Conservation (phyloP, 2,888 invertebrate genomes). For the Tillus elongatus region DNA sequence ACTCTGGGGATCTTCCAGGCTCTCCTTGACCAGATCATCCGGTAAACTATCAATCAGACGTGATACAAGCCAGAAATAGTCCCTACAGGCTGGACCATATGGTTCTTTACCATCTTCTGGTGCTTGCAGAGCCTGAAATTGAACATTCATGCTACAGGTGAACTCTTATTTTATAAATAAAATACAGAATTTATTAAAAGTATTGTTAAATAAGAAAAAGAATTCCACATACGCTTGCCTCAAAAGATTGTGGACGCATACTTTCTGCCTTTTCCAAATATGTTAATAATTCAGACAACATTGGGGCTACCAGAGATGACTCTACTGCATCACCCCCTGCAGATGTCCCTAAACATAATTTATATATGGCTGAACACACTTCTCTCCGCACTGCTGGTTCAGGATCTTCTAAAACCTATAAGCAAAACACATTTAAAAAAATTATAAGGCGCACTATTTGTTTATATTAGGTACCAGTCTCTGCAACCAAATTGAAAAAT, state of each 20-base stretch:
- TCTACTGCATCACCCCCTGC: constrained; percentile 41
- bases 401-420: constrained; percentile 70
- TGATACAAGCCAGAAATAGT: constrained; percentile 90
- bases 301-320: constrained; percentile 61
- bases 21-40: constrained; percentile 65
- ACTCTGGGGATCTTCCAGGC: constrained; percentile 48
- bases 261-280: constrained; percentile 77
- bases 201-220: neutral
- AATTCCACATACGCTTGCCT: too few relatives aligned
- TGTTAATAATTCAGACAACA: constrained; percentile 70
- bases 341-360: constrained; percentile 66
- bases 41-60: constrained; percentile 79
- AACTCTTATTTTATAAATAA: too few relatives aligned
- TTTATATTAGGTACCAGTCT: constrained; percentile 47
- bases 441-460: constrained; percentile 3
- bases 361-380: constrained; percentile 86
- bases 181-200: too few relatives aligned
- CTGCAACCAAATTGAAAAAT: constrained; percentile 73
- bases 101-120: constrained; percentile 85
- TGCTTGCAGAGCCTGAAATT: constrained; percentile 30
- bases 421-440: constrained; percentile 7
- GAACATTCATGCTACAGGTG: constrained; percentile 7
- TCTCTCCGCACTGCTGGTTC: constrained; percentile 86
- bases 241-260: constrained; percentile 58
- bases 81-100: constrained; percentile 87